Conservation (phyloP, 2,888 invertebrate genomes). For the Callinectes sapidus region DNA sequence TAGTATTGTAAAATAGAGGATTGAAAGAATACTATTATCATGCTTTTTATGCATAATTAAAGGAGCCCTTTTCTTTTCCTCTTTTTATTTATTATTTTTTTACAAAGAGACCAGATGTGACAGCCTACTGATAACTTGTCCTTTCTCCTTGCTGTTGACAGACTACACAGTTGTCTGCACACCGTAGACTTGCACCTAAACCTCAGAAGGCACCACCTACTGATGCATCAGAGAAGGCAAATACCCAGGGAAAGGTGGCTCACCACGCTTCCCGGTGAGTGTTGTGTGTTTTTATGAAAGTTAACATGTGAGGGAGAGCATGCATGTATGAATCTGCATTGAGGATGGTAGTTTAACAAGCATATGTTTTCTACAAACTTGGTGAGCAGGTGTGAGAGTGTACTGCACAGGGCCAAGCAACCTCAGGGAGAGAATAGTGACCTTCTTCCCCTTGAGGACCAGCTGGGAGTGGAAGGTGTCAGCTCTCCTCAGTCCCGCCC, state of each 20-base stretch:
- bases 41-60: too few relatives aligned
- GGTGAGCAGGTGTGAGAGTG: slow-evolving; percentile 31
- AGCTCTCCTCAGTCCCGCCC: neutral
- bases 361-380: neutral
- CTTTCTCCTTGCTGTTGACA: neutral
- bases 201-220: neutral
- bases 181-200: neutral
- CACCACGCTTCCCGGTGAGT: neutral
- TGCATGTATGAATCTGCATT: neutral
- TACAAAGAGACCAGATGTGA: too few relatives aligned
- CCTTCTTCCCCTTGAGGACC: slow-evolving; percentile 58
- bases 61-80: neutral
- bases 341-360: neutral
- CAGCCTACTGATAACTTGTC: neutral
- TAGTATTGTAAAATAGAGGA: too few relatives aligned
- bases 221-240: neutral
- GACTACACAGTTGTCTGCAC: neutral
- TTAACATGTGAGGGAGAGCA: neutral
- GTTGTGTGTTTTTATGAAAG: neutral
- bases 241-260: neutral
- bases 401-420: slow-evolving; percentile 1
- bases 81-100: too few relatives aligned
- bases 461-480: slow-evolving; percentile 32
- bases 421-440: slow-evolving; percentile 31
- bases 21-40: too few relatives aligned